Conservation (phyloP, 2,797 vertebrate genomes). For the Crocidura indochinensis region DNA sequence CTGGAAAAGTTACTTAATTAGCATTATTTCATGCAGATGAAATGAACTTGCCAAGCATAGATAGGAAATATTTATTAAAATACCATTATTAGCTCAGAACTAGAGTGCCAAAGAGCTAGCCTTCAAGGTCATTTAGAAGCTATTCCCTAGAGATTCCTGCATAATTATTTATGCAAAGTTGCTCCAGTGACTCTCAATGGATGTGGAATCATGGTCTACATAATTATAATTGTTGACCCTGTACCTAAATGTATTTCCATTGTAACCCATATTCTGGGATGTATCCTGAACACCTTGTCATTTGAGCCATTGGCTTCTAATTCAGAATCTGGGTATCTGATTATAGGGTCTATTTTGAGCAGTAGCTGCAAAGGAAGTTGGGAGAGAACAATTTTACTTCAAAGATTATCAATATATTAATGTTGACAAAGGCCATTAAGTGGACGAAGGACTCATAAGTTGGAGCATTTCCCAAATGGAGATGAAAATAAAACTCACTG, state of each 20-base stretch:
- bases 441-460: neutral
- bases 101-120: neutral
- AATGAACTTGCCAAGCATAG: neutral
- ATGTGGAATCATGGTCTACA: no score
- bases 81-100: neutral
- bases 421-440: neutral
- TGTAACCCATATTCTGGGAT: neutral
- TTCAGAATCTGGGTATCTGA: neutral
- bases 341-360: conserved; percentile 16
- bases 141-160: neutral
- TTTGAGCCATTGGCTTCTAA: neutral
- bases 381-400: neutral
- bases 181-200: neutral
- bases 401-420: no score
- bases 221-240: neutral
- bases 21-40: conserved; percentile 49
- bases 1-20: conserved; percentile 13
- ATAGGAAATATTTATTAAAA: conserved; percentile 13
- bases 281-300: neutral
- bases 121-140: neutral
- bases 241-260: neutral
- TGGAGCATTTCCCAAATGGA: neutral
- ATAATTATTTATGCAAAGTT: neutral
- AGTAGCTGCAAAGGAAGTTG: neutral
- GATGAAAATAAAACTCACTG: neutral